Base-by-base conservation (phyloP, 1,140 invertebrate species). In the Macrotrachela quadricornifera region DNA sequence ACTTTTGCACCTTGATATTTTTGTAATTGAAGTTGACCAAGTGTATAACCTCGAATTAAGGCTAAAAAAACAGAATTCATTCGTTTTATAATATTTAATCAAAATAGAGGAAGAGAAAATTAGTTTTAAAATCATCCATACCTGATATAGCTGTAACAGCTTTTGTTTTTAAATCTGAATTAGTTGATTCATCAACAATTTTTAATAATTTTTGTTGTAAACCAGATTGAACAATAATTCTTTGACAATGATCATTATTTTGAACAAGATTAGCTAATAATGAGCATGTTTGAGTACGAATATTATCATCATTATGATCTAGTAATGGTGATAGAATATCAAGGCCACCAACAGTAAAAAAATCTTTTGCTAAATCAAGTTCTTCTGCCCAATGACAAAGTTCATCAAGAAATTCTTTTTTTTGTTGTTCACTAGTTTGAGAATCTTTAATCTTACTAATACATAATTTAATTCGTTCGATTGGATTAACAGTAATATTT, bases 271-370 rank as follows among this genome's bases (percentile, higher is more conserved):
- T 77, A 0, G 77, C 81, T 15, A 85, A 68, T 13, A 83, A 62
- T 56, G 78, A 73, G n/a, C 78, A 77, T 17, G 76, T 75, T 50
- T 67, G 68, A 59, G 73, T 73, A 36, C 80, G 71, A 0, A 84
- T 70, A 12, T 73, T 71, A 1, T 71, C 63, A 56, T 79, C 75
- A 6, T 74, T 64, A 50, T 75, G 77, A 56, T 76, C 73, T 18
- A 82, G 65, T 60, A 81, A 78, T 0, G 75, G 65, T 0, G 74
- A 71, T 44, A 85, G 73, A 43, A 82, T 73, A 0, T 73, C 65
- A 60, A 81, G 82, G 1, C 81, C 82, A 10, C 79, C 80, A 59
- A 85, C 77, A 68, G 83, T 83, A 59, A 79, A 77, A 63, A 84
- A 83, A 72, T 83, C 79, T 79, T 65, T 80, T 13, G 81, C 79